Evolutionary conservation across 2,888 invertebrate genomes (phyloP), one percentile per base, ranked within the genome.

Genomic region (Cephalotes varians): DNA sequence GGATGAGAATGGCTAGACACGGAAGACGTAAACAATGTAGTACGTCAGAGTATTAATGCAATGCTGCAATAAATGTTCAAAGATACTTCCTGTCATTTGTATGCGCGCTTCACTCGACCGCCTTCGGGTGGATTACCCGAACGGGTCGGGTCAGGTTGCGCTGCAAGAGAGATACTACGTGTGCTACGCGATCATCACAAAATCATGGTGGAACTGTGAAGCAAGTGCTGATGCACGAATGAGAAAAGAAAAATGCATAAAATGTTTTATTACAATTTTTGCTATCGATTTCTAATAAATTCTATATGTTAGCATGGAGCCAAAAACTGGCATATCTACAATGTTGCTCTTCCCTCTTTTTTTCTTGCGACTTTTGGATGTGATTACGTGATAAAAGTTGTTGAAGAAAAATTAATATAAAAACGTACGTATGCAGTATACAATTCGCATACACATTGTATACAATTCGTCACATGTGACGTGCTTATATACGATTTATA

Each of bases 11-110:
- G 21, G 28, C 12, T 18, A 40, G 56, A 67, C 31, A 40, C 56
- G 56, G 31, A 34, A 44, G 34, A 77, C 28, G 21, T 77, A 56
- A 77, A 77, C 69, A 77, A 56, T 58, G 54, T 67, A 67, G 12
- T 9, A 21, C 7, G 77, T 76, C 51, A 56, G n/a, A 40, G 56
- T 77, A 77, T 44, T 77, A 77, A 77, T 69, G 67, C 67, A 69
- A 21, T 3, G 65, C 12, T 21, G 67, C 69, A 25, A 56, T 69
- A 69, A 67, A 79, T 69, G 44, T 79, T 69, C 69, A 44, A 56
- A 79, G 67, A 54, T 44, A 44, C 69, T 47, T 69, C 49, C 67
- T 56, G 34, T 31, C 25, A 34, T 79, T 56, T 56, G 31, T 79
- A 49, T 69, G 56, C 44, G 31, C 31, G 44, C 25, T 34, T 67